Conservation (phyloP, 2,797 vertebrate genomes). For the Micromesistius poutassou region DNA sequence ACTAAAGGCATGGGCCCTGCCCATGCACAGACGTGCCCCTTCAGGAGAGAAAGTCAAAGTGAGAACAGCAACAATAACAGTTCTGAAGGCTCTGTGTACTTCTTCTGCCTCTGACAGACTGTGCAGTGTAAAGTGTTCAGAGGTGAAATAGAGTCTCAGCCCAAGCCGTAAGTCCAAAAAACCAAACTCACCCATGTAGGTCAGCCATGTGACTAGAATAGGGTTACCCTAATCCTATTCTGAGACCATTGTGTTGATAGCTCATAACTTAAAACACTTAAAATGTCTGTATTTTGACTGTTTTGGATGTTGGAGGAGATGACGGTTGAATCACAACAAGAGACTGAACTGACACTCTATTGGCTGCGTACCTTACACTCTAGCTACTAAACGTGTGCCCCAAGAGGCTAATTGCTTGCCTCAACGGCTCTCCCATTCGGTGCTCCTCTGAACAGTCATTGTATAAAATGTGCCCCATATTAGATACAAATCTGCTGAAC, state of each 20-base stretch:
- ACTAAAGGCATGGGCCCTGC: slow-evolving; percentile 38
- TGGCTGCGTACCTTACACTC: no score
- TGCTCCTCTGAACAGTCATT: no score
- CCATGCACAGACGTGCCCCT: slow-evolving; percentile 48
- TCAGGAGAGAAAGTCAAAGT: slow-evolving; percentile 70
- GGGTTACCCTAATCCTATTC: no score
- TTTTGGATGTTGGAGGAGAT: no score
- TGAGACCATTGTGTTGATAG: neutral
- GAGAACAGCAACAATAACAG: slow-evolving; percentile 36
- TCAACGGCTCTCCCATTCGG: no score
- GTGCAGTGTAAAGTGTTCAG: slow-evolving; percentile 54
- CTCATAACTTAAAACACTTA: neutral
- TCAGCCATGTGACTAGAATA: neutral
- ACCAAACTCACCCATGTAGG: slow-evolving; percentile 56
- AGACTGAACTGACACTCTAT: no score
- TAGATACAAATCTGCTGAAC: no score
- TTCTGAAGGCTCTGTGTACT: neutral
- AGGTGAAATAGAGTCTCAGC: slow-evolving; percentile 30
- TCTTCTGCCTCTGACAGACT: slow-evolving; percentile 69
- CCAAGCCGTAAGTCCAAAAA: slow-evolving; percentile 65
- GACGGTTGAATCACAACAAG: no score
- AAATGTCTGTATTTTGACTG: no score
- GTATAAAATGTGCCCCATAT: no score
- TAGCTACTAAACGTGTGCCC: no score
- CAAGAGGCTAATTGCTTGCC: no score